A percentile compares a stretch with the other conserved stretches of the same genome.
These are phyloP conservation scores for Lypha dubia DNA, from an alignment of 2,888 invertebrate genomes.

Conservation along the genomic window DNA sequence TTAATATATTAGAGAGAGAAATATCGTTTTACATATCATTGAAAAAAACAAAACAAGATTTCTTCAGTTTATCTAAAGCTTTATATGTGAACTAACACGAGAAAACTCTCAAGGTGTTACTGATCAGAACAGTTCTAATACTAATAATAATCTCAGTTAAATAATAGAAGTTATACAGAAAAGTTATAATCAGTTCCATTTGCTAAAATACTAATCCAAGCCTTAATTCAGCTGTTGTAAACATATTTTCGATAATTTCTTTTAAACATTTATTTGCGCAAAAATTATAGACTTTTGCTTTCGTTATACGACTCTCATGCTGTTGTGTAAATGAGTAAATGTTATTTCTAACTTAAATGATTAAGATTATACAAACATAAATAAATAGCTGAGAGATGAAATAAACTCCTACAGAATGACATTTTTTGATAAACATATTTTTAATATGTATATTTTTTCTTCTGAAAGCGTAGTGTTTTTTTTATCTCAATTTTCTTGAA, in stretches of 20 bases:
- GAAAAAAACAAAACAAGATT: too few species aligned
- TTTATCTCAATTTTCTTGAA: slow-evolving; percentile 24
- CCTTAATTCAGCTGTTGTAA: too few species aligned
- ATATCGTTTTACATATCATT: too few species aligned
- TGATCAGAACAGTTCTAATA: too few species aligned
- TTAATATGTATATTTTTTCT: background rate
- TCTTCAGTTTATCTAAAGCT: too few species aligned
- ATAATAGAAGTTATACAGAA: too few species aligned
- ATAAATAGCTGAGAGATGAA: background rate
- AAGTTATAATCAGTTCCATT: too few species aligned
- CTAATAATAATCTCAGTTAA: too few species aligned
- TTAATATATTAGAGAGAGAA: too few species aligned
- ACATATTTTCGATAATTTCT: background rate
- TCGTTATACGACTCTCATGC: background rate
- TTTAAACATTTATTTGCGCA: background rate
- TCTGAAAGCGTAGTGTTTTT: background rate
- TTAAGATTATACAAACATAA: background rate
- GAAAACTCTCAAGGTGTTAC: too few species aligned
- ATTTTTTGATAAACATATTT: background rate
- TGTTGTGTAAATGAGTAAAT: background rate
- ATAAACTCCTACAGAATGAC: background rate
- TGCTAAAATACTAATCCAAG: too few species aligned
- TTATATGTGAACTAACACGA: too few species aligned
- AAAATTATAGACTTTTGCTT: background rate
- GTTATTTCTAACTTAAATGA: background rate